Evolutionary conservation across 2,888 invertebrate species (phyloP), one percentile per base, ranked within the genome.

Genomic region (Anthoptus insignis): DNA sequence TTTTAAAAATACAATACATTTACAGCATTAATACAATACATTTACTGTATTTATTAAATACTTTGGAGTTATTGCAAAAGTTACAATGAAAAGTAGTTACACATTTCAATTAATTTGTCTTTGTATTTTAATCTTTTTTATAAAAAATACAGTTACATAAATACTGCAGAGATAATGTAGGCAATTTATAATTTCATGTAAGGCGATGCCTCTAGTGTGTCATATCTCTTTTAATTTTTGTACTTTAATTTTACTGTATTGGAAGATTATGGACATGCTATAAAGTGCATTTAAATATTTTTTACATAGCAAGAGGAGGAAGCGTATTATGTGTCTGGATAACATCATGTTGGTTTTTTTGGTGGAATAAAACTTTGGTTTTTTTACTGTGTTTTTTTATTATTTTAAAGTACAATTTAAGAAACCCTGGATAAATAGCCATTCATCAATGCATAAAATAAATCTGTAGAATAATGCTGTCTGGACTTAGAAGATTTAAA

Each of bases 281-380:
- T 77, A 82, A 82, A 79, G 81, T 87, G 92, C 91, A 92, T 91
- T 91, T 91, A 89, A 82, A 81, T 81, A 19, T 83, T 84, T 82
- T 75, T 73, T 77, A 79, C 75, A 80, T 79, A 81, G 74, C 73
- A 74, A 78, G 72, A 76, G 77, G 78, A 78, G 75, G 77, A 79
- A 81, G 79, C 76, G 82, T 81, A 79, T 21, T 76, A 82, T 80
- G 80, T 74, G 81, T 71, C 86, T 86, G 86, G 86, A 79, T 86
- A 84, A 84, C 81, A 85, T 85, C 86, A 88, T 89, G 90, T 87
- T 90, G 87, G 90, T 87, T 89, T 92, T 78, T 88, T 87, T 83
- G 88, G 87, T 86, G 87, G 83, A 85, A 88, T 89, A 89, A 91
- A 88, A 80, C 79, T 76, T 81, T 81, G 78, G 37, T 45, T 61